A percentile compares a stretch with the other conserved stretches of the same genome.
phyloP scores from a whole-genome alignment of 2,113 vertebrate species.

The Vulpes vulpes region DNA sequence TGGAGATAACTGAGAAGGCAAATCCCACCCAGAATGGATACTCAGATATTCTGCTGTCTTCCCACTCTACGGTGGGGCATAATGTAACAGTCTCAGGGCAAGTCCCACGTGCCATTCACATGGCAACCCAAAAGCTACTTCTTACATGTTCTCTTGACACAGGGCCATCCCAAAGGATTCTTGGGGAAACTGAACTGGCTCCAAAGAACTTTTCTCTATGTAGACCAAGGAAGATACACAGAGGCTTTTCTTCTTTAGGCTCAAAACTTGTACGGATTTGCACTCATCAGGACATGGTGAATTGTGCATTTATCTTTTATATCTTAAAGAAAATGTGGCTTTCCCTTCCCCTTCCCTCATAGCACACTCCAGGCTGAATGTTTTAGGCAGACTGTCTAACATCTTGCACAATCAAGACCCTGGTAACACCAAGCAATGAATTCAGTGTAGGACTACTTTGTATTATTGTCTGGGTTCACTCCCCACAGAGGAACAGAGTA shows the following conservation, averaged over 20 bases:
- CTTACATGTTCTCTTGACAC: background rate
- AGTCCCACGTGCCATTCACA: background rate
- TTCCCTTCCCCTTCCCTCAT: background rate
- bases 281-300: background rate
- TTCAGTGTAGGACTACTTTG: too few relatives aligned
- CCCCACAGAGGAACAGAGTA: background rate
- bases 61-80: rapidly evolving
- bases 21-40: background rate
- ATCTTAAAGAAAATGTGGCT: background rate
- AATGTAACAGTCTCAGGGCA: background rate
- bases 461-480: background rate
- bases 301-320: background rate
- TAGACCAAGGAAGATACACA: background rate
- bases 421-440: background rate
- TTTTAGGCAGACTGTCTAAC: background rate
- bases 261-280: background rate
- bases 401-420: background rate
- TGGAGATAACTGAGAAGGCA: background rate
- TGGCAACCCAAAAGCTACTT: background rate
- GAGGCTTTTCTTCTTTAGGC: background rate
- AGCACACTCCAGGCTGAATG: background rate
- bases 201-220: background rate
- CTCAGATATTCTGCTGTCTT: background rate
- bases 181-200: background rate
- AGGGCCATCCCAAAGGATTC: background rate